Base-by-base conservation (phyloP, 2,888 invertebrate species). In the Lasioglossum zephyrum region DNA sequence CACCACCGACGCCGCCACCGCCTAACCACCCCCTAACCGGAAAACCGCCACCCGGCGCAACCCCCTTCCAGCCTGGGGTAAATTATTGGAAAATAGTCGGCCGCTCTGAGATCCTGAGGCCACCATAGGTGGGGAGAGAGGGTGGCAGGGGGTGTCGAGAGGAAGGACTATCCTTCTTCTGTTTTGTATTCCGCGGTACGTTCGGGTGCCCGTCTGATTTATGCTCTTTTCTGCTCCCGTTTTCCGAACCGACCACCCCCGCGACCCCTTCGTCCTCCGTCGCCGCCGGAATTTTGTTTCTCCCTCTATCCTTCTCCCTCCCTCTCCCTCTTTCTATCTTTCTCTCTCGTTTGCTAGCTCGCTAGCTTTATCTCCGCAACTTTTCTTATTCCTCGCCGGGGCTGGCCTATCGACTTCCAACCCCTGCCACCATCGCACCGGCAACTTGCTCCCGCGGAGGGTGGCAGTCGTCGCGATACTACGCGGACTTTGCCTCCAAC, bases 21-120 rank as follows among this genome's bases (percentile, higher is more conserved):
- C 77, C 77, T 36, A 39, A 57, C 57, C 57, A 57, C 57, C 77
- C 57, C 86, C 66, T 18, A 79, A 60, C 88, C 88, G 89, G 88
- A 88, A 89, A 88, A 89, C 90, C 90, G 49, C 89, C 87, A 69
- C 87, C 86, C 82, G n/a, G 49, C 73, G 47, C 73, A 77, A 63
- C 85, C 73, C 74, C 57, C 69, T 60, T 47, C 82, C 79, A 44
- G 26, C 41, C 36, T 85, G 77, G 85, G 77, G 66, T 85, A 94
- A 94, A 94, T 95, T 94, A 95, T 95, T 95, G 94, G 94, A 94
- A 95, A 95, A 94, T 94, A 93, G 94, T 94, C 92, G 93, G 85
- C 87, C 88, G 88, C 88, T 82, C 87, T 86, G 86, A 90, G 90
- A 90, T 90, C 85, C 90, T 90, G 75, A 78, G 77, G 66, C 81